These are phyloP conservation scores for Agonopterix heracliana DNA, from an alignment of 2,888 invertebrate genomes.

Conservation along the genomic window DNA sequence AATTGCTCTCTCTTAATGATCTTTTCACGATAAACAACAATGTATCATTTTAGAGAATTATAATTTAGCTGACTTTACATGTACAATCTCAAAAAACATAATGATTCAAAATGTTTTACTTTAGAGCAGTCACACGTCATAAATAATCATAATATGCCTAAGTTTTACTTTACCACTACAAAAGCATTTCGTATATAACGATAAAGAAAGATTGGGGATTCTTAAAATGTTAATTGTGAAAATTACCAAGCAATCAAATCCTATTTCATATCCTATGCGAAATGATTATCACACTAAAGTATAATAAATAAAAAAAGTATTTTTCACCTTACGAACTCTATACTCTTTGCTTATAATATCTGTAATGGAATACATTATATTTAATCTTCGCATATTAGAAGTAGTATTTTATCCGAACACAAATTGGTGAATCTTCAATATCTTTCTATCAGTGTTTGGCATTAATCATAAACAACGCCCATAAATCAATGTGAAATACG, in stretches of 20 bases:
- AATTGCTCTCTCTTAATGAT: conserved; percentile 64
- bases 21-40: conserved; percentile 45
- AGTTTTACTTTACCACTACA: background rate
- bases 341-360: too few relatives aligned
- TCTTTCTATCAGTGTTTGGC: conserved; percentile 32
- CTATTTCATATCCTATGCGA: too few relatives aligned
- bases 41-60: background rate
- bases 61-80: background rate
- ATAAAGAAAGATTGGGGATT: too few relatives aligned
- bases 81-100: background rate
- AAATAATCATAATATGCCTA: background rate
- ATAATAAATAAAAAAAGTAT: too few relatives aligned
- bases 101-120: background rate
- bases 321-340: too few relatives aligned
- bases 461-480: conserved; percentile 38
- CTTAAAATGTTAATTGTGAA: too few relatives aligned
- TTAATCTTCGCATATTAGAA: too few relatives aligned
- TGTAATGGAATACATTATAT: too few relatives aligned
- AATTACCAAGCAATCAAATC: too few relatives aligned
- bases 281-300: too few relatives aligned
- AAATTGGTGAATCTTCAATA: conserved; percentile 3
- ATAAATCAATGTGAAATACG: conserved; percentile 56
- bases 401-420: background rate
- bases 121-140: background rate
- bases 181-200: too few relatives aligned